Conservation (phyloP, 2,888 invertebrate species). For the Lasius fuliginosus region DNA sequence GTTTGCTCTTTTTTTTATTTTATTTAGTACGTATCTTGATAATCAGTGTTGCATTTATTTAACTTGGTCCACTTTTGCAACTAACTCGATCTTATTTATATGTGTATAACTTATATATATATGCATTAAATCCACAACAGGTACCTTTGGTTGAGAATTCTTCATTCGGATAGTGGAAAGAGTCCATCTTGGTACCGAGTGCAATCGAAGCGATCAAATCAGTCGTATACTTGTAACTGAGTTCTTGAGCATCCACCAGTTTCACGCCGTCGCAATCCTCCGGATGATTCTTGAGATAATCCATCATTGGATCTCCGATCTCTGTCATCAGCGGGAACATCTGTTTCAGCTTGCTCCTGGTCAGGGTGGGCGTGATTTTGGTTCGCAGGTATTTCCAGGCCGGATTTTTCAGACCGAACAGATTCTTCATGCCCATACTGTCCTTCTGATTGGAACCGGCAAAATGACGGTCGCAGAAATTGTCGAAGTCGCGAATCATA, state of each 20-base stretch:
- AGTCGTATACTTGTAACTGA: conserved; percentile 81
- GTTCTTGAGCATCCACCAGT: conserved; percentile 79
- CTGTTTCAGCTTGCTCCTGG: conserved; percentile 87
- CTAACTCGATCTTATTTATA: neutral
- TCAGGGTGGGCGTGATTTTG: conserved; percentile 87
- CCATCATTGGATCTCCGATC: conserved; percentile 82
- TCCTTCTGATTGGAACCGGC: conserved; percentile 85
- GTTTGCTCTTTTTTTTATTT: too few species aligned
- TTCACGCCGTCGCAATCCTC: conserved; percentile 62
- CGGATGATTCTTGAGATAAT: conserved; percentile 70
- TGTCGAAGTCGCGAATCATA: conserved; percentile 86
- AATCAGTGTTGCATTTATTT: neutral
- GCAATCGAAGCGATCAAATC: conserved; percentile 81
- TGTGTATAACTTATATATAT: neutral
- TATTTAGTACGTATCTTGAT: too few species aligned
- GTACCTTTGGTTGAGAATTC: conserved; percentile 79
- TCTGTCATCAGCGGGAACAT: conserved; percentile 87
- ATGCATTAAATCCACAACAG: neutral
- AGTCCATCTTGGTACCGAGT: conserved; percentile 78
- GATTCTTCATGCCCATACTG: conserved; percentile 84
- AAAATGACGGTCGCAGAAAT: conserved; percentile 86
- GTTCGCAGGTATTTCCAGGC: conserved; percentile 87
- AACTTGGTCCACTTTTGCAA: neutral
- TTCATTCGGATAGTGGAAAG: conserved; percentile 78
- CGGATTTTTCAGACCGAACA: conserved; percentile 86